phyloP scores from a whole-genome alignment of 2,113 vertebrate species.

The Dissostichus mawsoni region DNA sequence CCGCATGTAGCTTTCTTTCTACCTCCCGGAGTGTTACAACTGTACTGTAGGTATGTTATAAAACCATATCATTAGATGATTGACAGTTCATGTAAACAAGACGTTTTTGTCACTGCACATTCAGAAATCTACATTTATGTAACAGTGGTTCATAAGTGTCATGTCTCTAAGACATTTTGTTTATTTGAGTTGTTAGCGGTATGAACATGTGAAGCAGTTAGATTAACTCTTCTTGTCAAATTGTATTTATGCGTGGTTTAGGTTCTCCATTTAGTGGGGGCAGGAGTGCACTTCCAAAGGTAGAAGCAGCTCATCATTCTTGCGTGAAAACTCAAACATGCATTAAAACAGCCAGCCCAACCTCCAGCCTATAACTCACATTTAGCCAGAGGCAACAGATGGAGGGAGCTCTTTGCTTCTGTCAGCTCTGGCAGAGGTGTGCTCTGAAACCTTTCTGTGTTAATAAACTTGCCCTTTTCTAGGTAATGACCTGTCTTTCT shows the following conservation, averaged over 20 bases:
- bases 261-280: neutral
- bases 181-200: neutral
- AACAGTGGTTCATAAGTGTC: neutral
- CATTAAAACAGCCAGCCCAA: slow-evolving; percentile 18
- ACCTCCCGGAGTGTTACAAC: neutral
- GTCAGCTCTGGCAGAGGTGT: slow-evolving; percentile 67
- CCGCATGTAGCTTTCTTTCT: slow-evolving; percentile 9
- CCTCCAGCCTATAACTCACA: slow-evolving; percentile 55
- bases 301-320: slow-evolving; percentile 1
- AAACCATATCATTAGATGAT: neutral
- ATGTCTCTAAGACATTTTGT: neutral
- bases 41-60: neutral
- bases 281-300: slow-evolving; percentile 7
- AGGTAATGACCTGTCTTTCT: slow-evolving; percentile 79
- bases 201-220: neutral
- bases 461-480: slow-evolving; percentile 83
- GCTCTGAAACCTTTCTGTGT: slow-evolving; percentile 77
- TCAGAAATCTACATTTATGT: neutral
- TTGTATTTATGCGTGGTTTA: neutral
- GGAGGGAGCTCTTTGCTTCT: slow-evolving; percentile 65
- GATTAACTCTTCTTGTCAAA: neutral
- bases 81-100: neutral
- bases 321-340: slow-evolving; percentile 23
- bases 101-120: slow-evolving; percentile 8
- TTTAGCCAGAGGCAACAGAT: slow-evolving; percentile 53